A percentile compares a stretch with the other conserved stretches of the same genome.
Conservation (phyloP, 2,888 invertebrate genomes). For the Spilarctia lutea region DNA sequence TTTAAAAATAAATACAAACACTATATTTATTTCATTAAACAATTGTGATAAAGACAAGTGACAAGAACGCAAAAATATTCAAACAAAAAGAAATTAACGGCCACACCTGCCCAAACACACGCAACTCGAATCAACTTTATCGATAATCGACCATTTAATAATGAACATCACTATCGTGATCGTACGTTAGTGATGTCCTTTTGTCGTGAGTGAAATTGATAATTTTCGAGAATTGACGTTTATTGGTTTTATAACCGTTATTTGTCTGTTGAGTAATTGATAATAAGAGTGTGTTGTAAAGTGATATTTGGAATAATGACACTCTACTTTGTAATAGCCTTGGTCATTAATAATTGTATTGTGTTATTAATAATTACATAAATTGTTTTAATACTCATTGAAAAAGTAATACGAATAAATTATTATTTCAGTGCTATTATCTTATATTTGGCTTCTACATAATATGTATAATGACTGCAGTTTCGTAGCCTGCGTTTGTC, state of each 20-base stretch:
- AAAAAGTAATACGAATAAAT: neutral
- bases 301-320: conserved; percentile 1
- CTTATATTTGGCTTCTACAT: neutral
- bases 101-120: conserved; percentile 74
- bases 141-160: conserved; percentile 70
- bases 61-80: conserved; percentile 49
- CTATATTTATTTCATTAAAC: conserved; percentile 19
- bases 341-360: no score
- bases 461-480: neutral
- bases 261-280: conserved; percentile 49
- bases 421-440: neutral
- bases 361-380: no score
- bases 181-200: conserved; percentile 64
- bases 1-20: conserved; percentile 26
- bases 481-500: neutral
- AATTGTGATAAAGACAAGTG: conserved; percentile 40
- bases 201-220: conserved; percentile 66
- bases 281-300: conserved; percentile 20
- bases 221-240: conserved; percentile 51
- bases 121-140: conserved; percentile 74
- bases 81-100: conserved; percentile 28
- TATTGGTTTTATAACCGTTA: conserved; percentile 51
- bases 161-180: conserved; percentile 69
- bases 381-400: neutral
- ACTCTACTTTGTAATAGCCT: neutral